These are phyloP conservation scores for Chorisops tibialis DNA, from an alignment of 2,888 invertebrate species.

Conservation along the genomic window DNA sequence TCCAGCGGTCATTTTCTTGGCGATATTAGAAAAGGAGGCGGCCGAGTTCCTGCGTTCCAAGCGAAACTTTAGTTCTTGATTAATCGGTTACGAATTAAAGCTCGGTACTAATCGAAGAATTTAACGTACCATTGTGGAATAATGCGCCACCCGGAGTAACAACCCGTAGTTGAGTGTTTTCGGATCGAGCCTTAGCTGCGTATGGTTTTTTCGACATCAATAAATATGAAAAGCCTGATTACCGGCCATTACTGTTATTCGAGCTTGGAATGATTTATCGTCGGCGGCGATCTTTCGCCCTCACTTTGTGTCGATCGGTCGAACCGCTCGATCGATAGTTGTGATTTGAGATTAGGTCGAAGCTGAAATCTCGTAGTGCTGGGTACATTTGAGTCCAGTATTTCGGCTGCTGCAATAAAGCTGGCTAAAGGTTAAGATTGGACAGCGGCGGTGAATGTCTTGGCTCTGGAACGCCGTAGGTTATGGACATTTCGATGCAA, in stretches of 20 bases:
- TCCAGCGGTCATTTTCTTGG: too few relatives aligned
- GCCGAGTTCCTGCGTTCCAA: too few relatives aligned
- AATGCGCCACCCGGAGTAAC: not conserved
- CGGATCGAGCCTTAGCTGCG: too few relatives aligned
- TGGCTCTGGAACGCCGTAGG: not conserved
- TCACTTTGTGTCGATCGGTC: conserved; percentile 17
- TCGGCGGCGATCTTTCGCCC: conserved; percentile 14
- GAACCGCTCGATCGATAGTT: conserved; percentile 1
- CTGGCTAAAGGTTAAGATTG: not conserved
- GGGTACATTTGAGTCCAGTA: not conserved
- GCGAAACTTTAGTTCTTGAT: not conserved
- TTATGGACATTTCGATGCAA: not conserved
- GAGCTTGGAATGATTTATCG: conserved; percentile 20
- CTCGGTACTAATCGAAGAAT: not conserved
- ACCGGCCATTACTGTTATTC: conserved; percentile 14
- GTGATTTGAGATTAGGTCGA: not conserved
- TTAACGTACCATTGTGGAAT: conserved; percentile 8
- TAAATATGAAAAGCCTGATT: conserved; percentile 22
- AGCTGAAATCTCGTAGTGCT: not conserved
- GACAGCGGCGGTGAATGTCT: not conserved
- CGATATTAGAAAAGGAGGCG: too few relatives aligned
- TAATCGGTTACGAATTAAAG: conserved; percentile 20
- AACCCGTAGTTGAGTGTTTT: not conserved
- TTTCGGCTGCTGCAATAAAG: not conserved
- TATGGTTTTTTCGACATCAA: not conserved